phyloP scores from a whole-genome alignment of 2,888 invertebrate genomes.

The Lamellibrachia columna region DNA sequence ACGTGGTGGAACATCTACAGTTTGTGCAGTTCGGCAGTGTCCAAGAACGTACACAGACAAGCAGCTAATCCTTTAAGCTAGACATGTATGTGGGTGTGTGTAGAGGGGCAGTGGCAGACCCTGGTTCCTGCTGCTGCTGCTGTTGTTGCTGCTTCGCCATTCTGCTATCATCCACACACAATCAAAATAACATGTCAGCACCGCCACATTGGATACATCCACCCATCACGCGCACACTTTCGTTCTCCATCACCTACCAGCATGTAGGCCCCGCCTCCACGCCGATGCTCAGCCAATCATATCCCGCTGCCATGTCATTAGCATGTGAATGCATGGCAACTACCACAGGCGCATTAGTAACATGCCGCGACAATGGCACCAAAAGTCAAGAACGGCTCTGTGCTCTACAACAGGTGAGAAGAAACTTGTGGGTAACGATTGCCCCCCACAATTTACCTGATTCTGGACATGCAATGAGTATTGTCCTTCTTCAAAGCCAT shows the following conservation, averaged over 20 bases:
- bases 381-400: constrained; percentile 6
- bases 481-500: not conserved
- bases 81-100: not conserved
- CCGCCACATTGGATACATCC: constrained; percentile 16
- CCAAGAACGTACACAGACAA: not conserved
- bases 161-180: constrained; percentile 10
- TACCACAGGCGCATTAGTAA: not conserved
- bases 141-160: not conserved
- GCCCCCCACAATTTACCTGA: not conserved
- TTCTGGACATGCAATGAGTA: not conserved
- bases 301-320: not conserved
- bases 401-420: constrained; percentile 12
- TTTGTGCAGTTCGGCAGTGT: not conserved
- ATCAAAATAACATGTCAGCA: constrained; percentile 16
- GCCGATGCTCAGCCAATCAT: not conserved
- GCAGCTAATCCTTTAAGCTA: not conserved
- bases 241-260: constrained; percentile 6
- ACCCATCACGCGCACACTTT: constrained; percentile 10
- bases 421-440: not conserved
- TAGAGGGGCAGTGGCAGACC: not conserved
- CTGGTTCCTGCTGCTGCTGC: not conserved
- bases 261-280: not conserved
- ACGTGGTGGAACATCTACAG: not conserved
- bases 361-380: constrained; percentile 5
- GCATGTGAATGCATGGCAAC: constrained; percentile 16